These are phyloP conservation scores for Caenorhabditis macrosperma DNA, from an alignment of 2,888 invertebrate genomes.

Conservation along the genomic window DNA sequence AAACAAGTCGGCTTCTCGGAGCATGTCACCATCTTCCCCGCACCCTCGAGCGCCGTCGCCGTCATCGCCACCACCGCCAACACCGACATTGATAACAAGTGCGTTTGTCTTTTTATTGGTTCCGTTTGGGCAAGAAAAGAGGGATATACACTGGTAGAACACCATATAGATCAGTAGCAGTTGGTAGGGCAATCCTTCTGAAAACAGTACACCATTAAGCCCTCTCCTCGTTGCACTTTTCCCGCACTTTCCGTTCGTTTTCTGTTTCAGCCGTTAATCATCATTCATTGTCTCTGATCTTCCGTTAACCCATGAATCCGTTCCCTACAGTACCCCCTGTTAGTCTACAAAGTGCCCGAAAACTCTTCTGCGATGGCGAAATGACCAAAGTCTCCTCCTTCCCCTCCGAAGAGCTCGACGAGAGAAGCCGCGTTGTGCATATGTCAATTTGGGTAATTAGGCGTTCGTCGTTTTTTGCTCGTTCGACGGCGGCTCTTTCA, in stretches of 20 bases:
- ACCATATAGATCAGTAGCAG: too few species aligned
- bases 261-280: too few species aligned
- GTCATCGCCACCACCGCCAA: conserved; percentile 25
- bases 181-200: too few species aligned
- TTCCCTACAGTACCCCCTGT: too few species aligned
- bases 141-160: too few species aligned
- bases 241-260: too few species aligned
- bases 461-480: conserved; percentile 40
- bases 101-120: neutral
- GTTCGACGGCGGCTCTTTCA: conserved; percentile 36
- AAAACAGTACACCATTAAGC: too few species aligned
- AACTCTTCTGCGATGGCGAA: conserved; percentile 17
- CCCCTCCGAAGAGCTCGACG: neutral
- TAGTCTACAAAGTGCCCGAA: too few species aligned
- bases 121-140: too few species aligned
- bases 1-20: conserved; percentile 56
- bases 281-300: too few species aligned
- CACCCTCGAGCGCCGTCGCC: conserved; percentile 31
- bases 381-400: conserved; percentile 13
- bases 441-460: conserved; percentile 56
- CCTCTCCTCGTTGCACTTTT: too few species aligned
- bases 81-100: conserved; percentile 50
- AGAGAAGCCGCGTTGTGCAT: conserved; percentile 27
- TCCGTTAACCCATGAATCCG: too few species aligned
- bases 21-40: conserved; percentile 51